Evolutionary conservation across 2,797 vertebrate species (phyloP).

Genomic region (Bradypodion pumilum): DNA sequence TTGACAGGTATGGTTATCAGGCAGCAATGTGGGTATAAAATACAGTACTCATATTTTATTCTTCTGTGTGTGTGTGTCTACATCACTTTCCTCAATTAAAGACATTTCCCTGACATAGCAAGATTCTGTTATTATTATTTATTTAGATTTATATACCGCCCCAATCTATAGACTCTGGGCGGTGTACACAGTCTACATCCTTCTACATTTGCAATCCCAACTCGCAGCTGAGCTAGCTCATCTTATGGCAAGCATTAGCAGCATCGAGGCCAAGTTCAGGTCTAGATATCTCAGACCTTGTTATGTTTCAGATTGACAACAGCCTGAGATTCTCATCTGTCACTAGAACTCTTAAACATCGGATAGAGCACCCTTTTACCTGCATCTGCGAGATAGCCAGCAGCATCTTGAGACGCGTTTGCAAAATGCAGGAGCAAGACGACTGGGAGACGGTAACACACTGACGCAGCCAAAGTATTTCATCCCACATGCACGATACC

Average conservation of each 20-base stretch:
- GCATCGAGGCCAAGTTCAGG: background rate
- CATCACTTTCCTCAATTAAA: background rate
- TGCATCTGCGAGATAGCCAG: conserved; percentile 87
- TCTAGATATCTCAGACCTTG: background rate
- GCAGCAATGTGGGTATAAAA: background rate
- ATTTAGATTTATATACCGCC: no score
- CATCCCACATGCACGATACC: conserved; percentile 91
- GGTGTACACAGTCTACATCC: background rate
- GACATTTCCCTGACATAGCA: background rate
- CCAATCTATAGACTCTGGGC: no score
- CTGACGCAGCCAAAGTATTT: conserved; percentile 88
- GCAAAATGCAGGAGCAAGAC: conserved; percentile 87
- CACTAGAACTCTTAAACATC: background rate
- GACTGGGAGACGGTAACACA: conserved; percentile 85
- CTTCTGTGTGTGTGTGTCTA: background rate
- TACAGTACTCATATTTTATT: background rate
- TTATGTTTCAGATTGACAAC: background rate
- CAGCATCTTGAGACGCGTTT: conserved; percentile 90
- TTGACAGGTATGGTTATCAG: no score
- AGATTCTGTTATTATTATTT: no score
- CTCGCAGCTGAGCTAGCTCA: background rate
- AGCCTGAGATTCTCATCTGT: background rate
- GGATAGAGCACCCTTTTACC: conserved; percentile 63
- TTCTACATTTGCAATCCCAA: background rate
- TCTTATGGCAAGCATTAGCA: background rate